A percentile compares a stretch with the other conserved stretches of the same genome.
These are phyloP conservation scores for Arrhamphus sclerolepis DNA, from an alignment of 2,797 vertebrate genomes.

Conservation along the genomic window DNA sequence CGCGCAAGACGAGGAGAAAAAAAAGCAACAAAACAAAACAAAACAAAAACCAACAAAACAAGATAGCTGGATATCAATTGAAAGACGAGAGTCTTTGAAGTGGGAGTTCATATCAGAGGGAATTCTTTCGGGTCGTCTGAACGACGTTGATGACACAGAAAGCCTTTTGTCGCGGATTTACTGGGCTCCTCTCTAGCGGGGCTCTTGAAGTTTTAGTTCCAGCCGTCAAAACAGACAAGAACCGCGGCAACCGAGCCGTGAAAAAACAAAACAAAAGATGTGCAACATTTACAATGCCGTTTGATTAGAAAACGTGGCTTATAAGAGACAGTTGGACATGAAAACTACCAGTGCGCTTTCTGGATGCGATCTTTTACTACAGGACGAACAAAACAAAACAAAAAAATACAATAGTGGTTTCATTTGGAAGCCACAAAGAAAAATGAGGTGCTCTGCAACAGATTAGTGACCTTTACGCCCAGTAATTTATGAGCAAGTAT, in stretches of 20 bases:
- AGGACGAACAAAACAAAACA: too few species aligned
- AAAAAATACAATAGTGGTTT: slow-evolving; percentile 2
- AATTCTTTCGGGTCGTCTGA: slow-evolving; percentile 94
- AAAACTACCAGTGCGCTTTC: not conserved
- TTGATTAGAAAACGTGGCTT: slow-evolving; percentile 21
- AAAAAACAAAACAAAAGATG: slow-evolving; percentile 61
- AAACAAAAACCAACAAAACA: slow-evolving; percentile 54
- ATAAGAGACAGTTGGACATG: slow-evolving; percentile 4
- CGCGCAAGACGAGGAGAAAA: slow-evolving; percentile 50
- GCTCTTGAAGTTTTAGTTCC: slow-evolving; percentile 88
- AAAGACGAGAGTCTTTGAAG: slow-evolving; percentile 86
- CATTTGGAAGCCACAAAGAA: slow-evolving; percentile 11
- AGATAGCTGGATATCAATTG: slow-evolving; percentile 95
- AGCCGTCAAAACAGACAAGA: slow-evolving; percentile 73
- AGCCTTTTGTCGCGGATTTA: slow-evolving; percentile 95
- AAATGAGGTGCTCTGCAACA: slow-evolving; percentile 18
- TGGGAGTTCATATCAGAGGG: slow-evolving; percentile 95
- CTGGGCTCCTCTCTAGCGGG: slow-evolving; percentile 91
- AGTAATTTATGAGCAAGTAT: slow-evolving; percentile 45
- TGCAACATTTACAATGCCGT: slow-evolving; percentile 39
- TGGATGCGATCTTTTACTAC: not conserved
- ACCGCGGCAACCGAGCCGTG: slow-evolving; percentile 52
- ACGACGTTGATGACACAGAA: slow-evolving; percentile 98
- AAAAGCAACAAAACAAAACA: slow-evolving; percentile 21
- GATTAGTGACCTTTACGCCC: slow-evolving; percentile 27